Evolutionary conservation across 2,888 invertebrate genomes (phyloP).

Genomic region (Nomada ferruginata): DNA sequence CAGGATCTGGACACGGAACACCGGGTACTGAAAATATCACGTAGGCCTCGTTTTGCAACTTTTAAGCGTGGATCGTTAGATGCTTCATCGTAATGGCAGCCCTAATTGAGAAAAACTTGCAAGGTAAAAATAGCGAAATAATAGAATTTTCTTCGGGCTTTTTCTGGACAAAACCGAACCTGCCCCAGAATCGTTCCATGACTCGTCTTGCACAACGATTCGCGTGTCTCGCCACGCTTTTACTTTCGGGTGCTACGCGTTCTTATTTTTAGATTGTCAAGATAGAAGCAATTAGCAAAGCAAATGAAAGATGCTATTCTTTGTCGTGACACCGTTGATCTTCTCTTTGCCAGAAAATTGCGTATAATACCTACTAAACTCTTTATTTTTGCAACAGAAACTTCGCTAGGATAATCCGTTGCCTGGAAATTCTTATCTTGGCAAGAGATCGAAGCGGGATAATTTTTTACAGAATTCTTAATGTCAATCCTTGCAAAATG

Average conservation of each 20-base stretch:
- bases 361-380: background rate
- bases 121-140: background rate
- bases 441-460: background rate
- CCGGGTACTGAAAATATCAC: background rate
- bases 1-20: background rate
- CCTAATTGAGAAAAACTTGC: background rate
- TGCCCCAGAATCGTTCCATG: constrained; percentile 43
- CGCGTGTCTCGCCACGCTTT: constrained; percentile 71
- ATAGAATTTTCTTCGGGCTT: constrained; percentile 25
- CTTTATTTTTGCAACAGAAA: no score
- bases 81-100: background rate
- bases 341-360: constrained; percentile 67
- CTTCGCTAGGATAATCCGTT: constrained; percentile 18
- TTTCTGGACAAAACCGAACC: constrained; percentile 14
- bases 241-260: constrained; percentile 72
- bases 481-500: constrained; percentile 16
- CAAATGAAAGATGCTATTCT: constrained; percentile 72
- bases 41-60: constrained; percentile 8
- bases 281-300: constrained; percentile 76
- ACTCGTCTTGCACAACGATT: constrained; percentile 61
- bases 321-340: constrained; percentile 49
- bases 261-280: constrained; percentile 65
- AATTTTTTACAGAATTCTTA: background rate
- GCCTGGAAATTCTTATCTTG: background rate
- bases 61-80: constrained; percentile 5